Percentiles rank a stretch among this genome's conserved stretches.
Evolutionary conservation across 2,888 invertebrate genomes (phyloP).

Genomic region (Ryuthela nishihirai): DNA sequence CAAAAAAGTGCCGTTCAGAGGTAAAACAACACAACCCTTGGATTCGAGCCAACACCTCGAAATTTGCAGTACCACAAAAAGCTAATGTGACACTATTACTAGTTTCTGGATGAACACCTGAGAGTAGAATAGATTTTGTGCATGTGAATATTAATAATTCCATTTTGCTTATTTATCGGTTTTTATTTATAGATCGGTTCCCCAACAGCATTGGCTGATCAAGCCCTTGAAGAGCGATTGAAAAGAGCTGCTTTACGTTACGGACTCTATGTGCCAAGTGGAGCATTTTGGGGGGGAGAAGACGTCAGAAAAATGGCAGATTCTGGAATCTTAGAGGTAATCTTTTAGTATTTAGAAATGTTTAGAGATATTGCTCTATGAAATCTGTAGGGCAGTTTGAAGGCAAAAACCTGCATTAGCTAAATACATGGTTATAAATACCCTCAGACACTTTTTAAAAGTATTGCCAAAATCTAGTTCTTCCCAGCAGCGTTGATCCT

Average conservation of each 20-base stretch:
- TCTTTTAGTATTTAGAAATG: conserved; percentile 6
- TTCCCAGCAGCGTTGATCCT: too few relatives aligned
- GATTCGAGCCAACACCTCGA: too few relatives aligned
- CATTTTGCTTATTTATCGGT: conserved; percentile 51
- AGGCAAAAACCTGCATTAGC: not conserved
- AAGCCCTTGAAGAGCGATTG: conserved; percentile 48
- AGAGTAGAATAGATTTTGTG: conserved; percentile 56
- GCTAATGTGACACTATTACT: not conserved
- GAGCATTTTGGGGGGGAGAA: conserved; percentile 58
- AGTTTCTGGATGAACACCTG: too few relatives aligned
- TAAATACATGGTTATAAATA: too few relatives aligned
- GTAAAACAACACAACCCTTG: too few relatives aligned
- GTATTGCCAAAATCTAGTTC: too few relatives aligned
- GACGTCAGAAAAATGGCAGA: conserved; percentile 58
- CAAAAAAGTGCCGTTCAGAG: too few relatives aligned
- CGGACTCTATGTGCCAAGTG: conserved; percentile 55
- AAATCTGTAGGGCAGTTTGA: too few relatives aligned
- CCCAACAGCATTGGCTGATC: conserved; percentile 56
- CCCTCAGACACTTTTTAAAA: too few relatives aligned
- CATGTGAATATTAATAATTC: conserved; percentile 56
- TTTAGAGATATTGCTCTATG: not conserved
- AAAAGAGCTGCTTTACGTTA: conserved; percentile 45
- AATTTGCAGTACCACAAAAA: too few relatives aligned
- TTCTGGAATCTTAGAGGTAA: conserved; percentile 53
- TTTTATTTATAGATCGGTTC: conserved; percentile 57